phyloP scores from a whole-genome alignment of 1,140 invertebrate species.

The Trichomalopsis sarcophagae region DNA sequence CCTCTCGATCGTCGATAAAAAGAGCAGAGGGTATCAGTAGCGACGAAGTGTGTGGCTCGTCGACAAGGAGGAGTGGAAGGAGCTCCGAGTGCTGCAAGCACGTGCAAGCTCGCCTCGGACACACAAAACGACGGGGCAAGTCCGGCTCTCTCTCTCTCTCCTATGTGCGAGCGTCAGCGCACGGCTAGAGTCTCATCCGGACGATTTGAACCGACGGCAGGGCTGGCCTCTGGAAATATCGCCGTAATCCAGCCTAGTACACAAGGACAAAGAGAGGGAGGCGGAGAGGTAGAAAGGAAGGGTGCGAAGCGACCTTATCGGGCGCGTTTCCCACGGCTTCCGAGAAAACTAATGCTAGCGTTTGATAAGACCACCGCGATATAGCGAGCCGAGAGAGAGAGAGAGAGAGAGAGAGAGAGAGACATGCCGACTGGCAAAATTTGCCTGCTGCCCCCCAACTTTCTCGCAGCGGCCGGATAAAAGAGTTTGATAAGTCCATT shows the following conservation, averaged over 20 bases:
- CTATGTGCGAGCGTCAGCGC: background rate
- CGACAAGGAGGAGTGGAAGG: background rate
- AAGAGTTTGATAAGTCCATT: background rate
- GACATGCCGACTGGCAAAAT: background rate
- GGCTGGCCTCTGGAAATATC: constrained; percentile 19
- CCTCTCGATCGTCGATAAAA: constrained; percentile 1
- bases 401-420: background rate
- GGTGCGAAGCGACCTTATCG: constrained; percentile 28
- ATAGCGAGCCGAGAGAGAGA: background rate
- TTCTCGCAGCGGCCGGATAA: background rate
- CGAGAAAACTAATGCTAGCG: constrained; percentile 4
- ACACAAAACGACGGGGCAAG: background rate
- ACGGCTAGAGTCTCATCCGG: background rate
- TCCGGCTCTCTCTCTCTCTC: background rate
- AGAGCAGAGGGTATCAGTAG: background rate
- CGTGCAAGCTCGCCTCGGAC: background rate
- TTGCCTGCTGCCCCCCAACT: background rate
- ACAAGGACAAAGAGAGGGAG: background rate
- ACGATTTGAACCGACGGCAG: background rate
- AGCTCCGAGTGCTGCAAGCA: background rate
- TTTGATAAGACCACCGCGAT: background rate
- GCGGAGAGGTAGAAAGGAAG: background rate
- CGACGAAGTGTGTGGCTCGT: background rate
- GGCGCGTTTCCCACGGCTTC: background rate
- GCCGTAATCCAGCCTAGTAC: constrained; percentile 32